Conservation (phyloP, 2,113 vertebrate species). For the Cinclus mexicanus region DNA sequence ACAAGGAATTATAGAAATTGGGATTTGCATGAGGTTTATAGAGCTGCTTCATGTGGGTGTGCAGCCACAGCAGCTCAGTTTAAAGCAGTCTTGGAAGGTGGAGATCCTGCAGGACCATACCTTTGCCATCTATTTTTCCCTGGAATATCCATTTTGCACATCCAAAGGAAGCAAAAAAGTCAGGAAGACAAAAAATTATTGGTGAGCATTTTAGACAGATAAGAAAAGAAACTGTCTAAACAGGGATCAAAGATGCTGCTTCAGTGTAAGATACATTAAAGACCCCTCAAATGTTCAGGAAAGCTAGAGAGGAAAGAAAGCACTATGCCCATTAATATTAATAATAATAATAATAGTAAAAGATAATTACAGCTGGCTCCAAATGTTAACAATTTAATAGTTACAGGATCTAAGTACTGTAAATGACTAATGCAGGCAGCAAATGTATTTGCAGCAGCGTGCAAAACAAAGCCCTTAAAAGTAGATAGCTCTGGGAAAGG, state of each 20-base stretch:
- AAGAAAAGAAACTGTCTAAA: background rate
- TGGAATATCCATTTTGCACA: background rate
- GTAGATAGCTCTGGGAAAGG: constrained; percentile 22
- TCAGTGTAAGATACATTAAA: background rate
- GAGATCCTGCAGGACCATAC: background rate
- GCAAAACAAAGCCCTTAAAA: constrained; percentile 60
- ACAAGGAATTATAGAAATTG: background rate
- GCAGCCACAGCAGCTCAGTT: background rate
- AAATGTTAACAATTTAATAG: constrained; percentile 56
- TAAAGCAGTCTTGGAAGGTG: background rate
- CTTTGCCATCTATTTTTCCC: background rate
- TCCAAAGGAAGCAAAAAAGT: background rate
- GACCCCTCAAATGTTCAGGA: background rate
- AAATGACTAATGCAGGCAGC: constrained; percentile 58
- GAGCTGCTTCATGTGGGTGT: background rate
- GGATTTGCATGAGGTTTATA: background rate
- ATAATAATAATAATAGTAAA: background rate
- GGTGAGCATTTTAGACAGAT: background rate
- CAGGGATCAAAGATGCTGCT: background rate
- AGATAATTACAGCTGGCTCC: constrained; percentile 60
- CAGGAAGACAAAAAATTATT: background rate
- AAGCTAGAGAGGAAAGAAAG: constrained; percentile 1
- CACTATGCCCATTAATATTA: constrained; percentile 47
- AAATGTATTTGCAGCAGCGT: background rate
- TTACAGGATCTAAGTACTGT: constrained; percentile 50